Evolutionary conservation across 2,113 vertebrate species (phyloP).

Genomic region (Nothoprocta perdicaria): DNA sequence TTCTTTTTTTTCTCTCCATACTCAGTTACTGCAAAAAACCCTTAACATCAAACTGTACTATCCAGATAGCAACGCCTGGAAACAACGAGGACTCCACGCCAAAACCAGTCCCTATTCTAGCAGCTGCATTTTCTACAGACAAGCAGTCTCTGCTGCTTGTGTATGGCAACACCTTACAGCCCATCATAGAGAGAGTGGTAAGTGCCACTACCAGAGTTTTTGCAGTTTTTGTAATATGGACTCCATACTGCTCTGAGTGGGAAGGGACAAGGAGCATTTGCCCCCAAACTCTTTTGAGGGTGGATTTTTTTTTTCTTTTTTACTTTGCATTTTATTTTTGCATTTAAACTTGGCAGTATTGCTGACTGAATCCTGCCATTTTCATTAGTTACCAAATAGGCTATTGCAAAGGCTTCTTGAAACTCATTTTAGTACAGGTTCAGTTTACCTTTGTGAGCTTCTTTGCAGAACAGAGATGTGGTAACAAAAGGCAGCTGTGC

Average conservation of each 20-base stretch:
- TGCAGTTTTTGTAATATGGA: neutral
- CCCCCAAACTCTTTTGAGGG: neutral
- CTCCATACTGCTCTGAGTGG: neutral
- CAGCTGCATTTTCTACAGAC: conserved; percentile 85
- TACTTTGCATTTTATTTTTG: neutral
- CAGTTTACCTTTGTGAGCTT: neutral
- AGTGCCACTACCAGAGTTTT: conserved; percentile 24
- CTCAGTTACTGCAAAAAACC: conserved; percentile 95
- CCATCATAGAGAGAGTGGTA: conserved; percentile 91
- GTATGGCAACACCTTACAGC: conserved; percentile 91
- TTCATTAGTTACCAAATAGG: neutral
- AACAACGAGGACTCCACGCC: conserved; percentile 81
- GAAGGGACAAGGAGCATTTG: neutral
- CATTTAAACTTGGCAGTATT: neutral
- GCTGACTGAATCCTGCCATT: neutral
- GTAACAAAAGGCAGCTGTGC: neutral
- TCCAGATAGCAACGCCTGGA: conserved; percentile 91
- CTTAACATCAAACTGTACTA: conserved; percentile 86
- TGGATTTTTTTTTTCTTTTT: rapidly evolving
- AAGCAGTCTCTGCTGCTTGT: conserved; percentile 85
- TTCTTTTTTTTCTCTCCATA: neutral
- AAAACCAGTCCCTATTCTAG: conserved; percentile 88
- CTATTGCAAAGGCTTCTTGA: neutral
- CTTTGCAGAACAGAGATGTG: neutral
- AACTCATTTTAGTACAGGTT: neutral